Base-by-base conservation (phyloP, 2,888 invertebrate genomes). In the Aproaerema taeniolella region DNA sequence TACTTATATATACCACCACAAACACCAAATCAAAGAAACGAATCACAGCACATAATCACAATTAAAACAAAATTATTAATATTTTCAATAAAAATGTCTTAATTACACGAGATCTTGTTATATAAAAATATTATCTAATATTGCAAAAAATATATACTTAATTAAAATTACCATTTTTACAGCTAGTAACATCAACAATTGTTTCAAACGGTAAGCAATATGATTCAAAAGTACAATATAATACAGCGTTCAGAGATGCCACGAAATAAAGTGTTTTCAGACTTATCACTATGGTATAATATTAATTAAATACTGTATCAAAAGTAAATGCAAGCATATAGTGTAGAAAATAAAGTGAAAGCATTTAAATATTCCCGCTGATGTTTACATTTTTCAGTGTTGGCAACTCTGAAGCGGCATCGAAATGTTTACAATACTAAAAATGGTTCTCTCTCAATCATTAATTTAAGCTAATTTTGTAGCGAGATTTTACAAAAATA, bases 101-200 rank as follows among this genome's bases (percentile, higher is more conserved):
- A 67, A 53, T 59, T 63, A 67, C 52, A 58, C 66, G 78, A 79
- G 78, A 80, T 78, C 75, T 60, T 53, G 47, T 67, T 76, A n/a
- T n/a, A 72, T 57, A 80, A 73, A 80, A 79, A 79, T 73, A 77
- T 71, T 58, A 64, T 69, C 64, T 70, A 70, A 71, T 70, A 72
- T 74, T 75, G 77, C 77, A 73, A 79, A 78, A 70, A 61, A 72
- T 70, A 68, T 64, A 57, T 57, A 59, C 58, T 17, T 62, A 68
- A 61, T 56, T 63, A 56, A 67, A 67, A 60, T 65, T 71, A 72
- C 65, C 58, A 68, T 64, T 53, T 69, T 69, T 78, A 76, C 55
- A 70, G 58, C 75, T 81, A 82, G 70, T 72, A 81, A 79, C 73
- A 73, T 77, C 72, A 81, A 82, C 79, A 81, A 76, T 74, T 67